These are phyloP conservation scores for Galerucella pusilla DNA, from an alignment of 2,888 invertebrate genomes.

Conservation along the genomic window DNA sequence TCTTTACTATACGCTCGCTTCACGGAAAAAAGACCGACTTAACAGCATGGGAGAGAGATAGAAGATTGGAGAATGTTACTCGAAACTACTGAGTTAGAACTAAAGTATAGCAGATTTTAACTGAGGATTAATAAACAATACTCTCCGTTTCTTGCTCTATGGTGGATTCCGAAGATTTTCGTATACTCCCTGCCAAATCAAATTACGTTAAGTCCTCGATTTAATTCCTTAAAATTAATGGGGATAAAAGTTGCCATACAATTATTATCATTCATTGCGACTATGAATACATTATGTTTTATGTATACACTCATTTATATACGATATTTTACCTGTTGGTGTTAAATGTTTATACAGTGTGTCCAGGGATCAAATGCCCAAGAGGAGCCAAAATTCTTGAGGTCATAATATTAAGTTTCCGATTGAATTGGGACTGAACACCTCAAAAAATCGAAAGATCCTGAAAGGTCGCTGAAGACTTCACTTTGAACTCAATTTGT, in stretches of 20 bases:
- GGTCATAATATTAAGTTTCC: too few species aligned
- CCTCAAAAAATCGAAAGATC: too few species aligned
- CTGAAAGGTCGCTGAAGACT: too few species aligned
- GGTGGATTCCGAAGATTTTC: constrained; percentile 44
- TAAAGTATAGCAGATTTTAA: constrained; percentile 51
- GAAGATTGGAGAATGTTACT: constrained; percentile 48
- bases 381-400: too few species aligned
- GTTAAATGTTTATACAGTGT: too few species aligned
- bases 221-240: constrained; percentile 47
- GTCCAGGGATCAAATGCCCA: too few species aligned
- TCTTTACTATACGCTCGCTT: constrained; percentile 7
- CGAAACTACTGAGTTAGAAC: constrained; percentile 49
- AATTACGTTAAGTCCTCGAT: constrained; percentile 45
- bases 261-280: constrained; percentile 39
- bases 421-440: too few species aligned
- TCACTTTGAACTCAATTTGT: too few species aligned
- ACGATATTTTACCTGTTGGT: neutral
- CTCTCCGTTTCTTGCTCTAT: constrained; percentile 45
- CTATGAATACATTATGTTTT: neutral
- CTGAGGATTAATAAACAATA: constrained; percentile 52
- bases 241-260: constrained; percentile 48
- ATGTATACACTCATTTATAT: neutral
- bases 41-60: constrained; percentile 21
- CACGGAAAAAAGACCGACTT: constrained; percentile 39
- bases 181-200: constrained; percentile 46